These are phyloP conservation scores for Calameuta pallipes DNA, from an alignment of 2,888 invertebrate species.

Conservation along the genomic window DNA sequence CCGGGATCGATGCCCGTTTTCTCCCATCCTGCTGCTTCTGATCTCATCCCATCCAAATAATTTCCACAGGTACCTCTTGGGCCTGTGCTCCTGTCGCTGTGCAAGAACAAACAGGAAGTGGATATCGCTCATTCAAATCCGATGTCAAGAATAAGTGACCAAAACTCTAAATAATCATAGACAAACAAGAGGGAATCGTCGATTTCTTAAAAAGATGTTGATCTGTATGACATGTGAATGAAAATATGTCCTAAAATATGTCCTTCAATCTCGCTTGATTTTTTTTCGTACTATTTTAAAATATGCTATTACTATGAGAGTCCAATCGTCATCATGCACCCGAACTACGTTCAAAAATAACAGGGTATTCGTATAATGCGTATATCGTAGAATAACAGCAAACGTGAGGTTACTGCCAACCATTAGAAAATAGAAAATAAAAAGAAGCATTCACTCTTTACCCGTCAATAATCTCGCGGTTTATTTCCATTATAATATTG, in stretches of 20 bases:
- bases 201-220: too few species aligned
- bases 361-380: neutral
- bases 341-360: neutral
- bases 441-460: neutral
- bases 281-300: too few species aligned
- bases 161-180: neutral
- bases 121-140: neutral
- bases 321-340: neutral
- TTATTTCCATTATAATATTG: neutral
- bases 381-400: neutral
- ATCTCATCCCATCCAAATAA: neutral
- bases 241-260: too few species aligned
- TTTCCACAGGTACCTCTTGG: neutral
- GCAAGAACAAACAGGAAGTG: neutral
- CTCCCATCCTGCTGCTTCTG: neutral
- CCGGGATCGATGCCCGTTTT: constrained; percentile 6
- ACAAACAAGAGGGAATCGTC: neutral
- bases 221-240: too few species aligned
- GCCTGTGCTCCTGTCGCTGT: neutral
- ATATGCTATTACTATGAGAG: neutral
- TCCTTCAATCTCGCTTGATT: too few species aligned
- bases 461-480: neutral
- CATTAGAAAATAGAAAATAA: neutral
- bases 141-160: neutral
- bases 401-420: neutral